These are phyloP conservation scores for Seriola rivoliana DNA, from an alignment of 2,113 vertebrate genomes.

Conservation along the genomic window DNA sequence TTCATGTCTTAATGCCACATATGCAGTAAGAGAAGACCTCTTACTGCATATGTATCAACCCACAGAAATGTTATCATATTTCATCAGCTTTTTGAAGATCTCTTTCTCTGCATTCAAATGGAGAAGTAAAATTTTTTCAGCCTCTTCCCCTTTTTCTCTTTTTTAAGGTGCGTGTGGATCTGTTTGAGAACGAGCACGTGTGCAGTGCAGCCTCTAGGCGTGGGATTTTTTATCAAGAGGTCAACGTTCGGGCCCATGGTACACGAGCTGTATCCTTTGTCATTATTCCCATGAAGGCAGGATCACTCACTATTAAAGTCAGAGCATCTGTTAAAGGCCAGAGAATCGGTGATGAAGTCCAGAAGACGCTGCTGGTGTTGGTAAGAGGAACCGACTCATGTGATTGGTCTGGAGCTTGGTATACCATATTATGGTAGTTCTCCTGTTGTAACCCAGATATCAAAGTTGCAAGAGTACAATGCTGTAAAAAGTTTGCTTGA, in stretches of 20 bases:
- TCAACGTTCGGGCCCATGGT: slow-evolving; percentile 52
- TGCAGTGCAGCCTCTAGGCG: slow-evolving; percentile 45
- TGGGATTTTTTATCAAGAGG: slow-evolving; percentile 32
- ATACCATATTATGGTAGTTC: too few relatives aligned
- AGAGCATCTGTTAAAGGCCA: slow-evolving; percentile 79
- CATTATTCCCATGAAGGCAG: slow-evolving; percentile 85
- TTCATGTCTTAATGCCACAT: too few relatives aligned
- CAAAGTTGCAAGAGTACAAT: too few relatives aligned
- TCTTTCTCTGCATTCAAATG: too few relatives aligned
- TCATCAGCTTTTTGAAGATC: too few relatives aligned
- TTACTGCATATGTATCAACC: too few relatives aligned
- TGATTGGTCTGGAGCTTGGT: too few relatives aligned
- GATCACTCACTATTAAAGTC: slow-evolving; percentile 83
- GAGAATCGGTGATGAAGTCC: slow-evolving; percentile 80
- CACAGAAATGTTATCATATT: too few relatives aligned
- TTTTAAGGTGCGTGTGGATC: slow-evolving; percentile 35
- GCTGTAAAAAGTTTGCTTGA: too few relatives aligned
- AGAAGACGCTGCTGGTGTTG: slow-evolving; percentile 88
- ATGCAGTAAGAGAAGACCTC: too few relatives aligned
- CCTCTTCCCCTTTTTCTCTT: background rate
- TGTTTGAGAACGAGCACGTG: background rate
- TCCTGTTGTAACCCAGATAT: too few relatives aligned
- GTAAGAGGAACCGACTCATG: slow-evolving; percentile 76
- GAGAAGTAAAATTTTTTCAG: too few relatives aligned
- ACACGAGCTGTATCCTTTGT: slow-evolving; percentile 82